A percentile compares a stretch with the other conserved stretches of the same genome.
These are phyloP conservation scores for Andrena fulva DNA, from an alignment of 2,888 invertebrate genomes.

Conservation along the genomic window DNA sequence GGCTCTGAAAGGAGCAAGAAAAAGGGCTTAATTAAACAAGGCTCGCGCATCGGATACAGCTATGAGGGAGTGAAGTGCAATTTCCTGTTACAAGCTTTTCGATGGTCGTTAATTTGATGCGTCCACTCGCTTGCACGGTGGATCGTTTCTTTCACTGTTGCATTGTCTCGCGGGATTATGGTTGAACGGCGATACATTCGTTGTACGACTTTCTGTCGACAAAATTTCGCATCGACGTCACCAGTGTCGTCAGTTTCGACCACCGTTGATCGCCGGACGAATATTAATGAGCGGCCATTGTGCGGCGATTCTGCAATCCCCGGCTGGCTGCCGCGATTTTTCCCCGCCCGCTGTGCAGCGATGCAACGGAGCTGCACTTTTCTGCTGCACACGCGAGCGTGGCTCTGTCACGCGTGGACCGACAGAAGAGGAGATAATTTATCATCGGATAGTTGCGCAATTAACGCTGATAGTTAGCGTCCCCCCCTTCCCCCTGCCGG, in stretches of 20 bases:
- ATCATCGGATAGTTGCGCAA: constrained; percentile 71
- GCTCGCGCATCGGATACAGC: not conserved
- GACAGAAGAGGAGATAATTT: constrained; percentile 60
- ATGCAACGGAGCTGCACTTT: not conserved
- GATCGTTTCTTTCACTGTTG: no score
- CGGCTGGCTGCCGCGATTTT: constrained; percentile 35
- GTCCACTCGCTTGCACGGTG: not conserved
- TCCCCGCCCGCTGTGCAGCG: not conserved
- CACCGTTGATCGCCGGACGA: constrained; percentile 38
- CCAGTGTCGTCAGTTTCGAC: constrained; percentile 20
- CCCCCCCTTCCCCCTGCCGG: constrained; percentile 15
- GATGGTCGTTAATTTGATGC: not conserved
- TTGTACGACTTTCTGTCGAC: no score
- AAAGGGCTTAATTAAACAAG: constrained; percentile 2
- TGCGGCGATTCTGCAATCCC: constrained; percentile 50
- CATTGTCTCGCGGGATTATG: no score
- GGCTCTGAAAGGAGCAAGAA: not conserved
- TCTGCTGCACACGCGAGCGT: not conserved
- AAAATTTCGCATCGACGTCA: not conserved
- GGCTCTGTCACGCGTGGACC: constrained; percentile 29
- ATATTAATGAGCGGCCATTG: constrained; percentile 58
- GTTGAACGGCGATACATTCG: no score
- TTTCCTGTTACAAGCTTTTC: not conserved
- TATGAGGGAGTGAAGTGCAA: not conserved
- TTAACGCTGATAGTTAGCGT: constrained; percentile 63